Base-by-base conservation (phyloP, 2,113 vertebrate species). In the Chaetodon auriga region DNA sequence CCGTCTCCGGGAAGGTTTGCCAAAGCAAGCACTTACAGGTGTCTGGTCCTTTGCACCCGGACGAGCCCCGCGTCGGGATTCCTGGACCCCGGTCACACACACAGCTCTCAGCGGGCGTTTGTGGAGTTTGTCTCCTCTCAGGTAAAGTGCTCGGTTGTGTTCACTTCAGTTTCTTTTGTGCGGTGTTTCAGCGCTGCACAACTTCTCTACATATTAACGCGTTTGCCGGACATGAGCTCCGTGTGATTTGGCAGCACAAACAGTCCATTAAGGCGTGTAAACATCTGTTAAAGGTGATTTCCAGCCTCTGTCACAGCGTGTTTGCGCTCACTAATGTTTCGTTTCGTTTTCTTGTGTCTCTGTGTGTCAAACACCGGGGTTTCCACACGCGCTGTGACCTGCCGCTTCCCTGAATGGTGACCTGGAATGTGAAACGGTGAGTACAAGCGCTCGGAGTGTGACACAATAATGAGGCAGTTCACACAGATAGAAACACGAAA, bases 371-470 rank as follows among this genome's bases (percentile, higher is more conserved):
- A 53, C 82, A 13, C 66, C 64, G 81, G 86, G 13, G 38, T 43
- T 62, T 49, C 4, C 51, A 66, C 45, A 74, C 73, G 5, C 58
- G n/a, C 57, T 15, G 78, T 70, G 84, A 86, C 87, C 81, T 57
- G 87, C 74, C 57, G 75, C 75, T 43, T 9, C 41, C 30, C 30
- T 3, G n/a, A n/a, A n/a, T n/a, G 30, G 30, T 43, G 4, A 30
- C 23, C 76, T 35, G 85, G 75, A 75, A 25, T 57, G 66, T 84
- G 58, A 83, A 61, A 84, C 58, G 92, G 93, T 94, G 89, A 94
- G 93, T 93, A 60, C 83, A 38, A 36, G 68, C 8, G 0, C 72
- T 75, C 41, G 77, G 76, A 75, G 62, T 57, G 2, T 64, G 12
- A 75, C 60, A 48, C 65, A 8, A 35, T 58, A 21, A 63, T 14